phyloP scores from a whole-genome alignment of 2,113 vertebrate species.

The Crotalus horridus region DNA sequence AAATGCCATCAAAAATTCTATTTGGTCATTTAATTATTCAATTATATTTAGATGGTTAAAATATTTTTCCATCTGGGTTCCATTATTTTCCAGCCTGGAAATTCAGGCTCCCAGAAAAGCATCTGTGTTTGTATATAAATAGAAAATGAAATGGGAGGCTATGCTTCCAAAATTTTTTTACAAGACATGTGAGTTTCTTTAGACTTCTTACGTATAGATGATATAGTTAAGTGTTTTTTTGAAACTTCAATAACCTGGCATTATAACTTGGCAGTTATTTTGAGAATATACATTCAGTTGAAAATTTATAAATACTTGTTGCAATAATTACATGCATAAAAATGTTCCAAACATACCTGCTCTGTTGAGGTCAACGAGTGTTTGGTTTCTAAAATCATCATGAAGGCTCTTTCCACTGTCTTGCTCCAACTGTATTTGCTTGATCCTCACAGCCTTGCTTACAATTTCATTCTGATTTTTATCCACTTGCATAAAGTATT shows the following conservation, averaged over 20 bases:
- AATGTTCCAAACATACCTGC: constrained; percentile 76
- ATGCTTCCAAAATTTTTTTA: not conserved
- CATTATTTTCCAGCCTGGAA: not conserved
- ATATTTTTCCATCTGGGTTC: not conserved
- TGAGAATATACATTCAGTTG: not conserved
- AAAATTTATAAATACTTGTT: not conserved
- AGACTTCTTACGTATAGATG: not conserved
- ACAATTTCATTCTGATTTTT: constrained; percentile 71
- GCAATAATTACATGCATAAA: not conserved
- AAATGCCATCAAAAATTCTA: not conserved
- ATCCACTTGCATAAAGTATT: constrained; percentile 73
- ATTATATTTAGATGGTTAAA: not conserved
- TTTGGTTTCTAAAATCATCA: constrained; percentile 81
- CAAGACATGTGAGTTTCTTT: not conserved
- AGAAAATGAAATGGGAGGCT: not conserved
- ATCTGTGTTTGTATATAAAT: not conserved
- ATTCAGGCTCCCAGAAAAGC: not conserved
- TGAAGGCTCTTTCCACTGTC: constrained; percentile 98
- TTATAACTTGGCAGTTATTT: not conserved
- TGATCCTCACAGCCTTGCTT: constrained; percentile 80
- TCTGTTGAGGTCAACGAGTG: constrained; percentile 91
- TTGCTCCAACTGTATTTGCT: constrained; percentile 97
- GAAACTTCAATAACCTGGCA: not conserved
- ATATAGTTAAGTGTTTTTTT: not conserved
- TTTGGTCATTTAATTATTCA: not conserved